These are phyloP conservation scores for Coregonus sp. DNA, from an alignment of 2,797 vertebrate species.

Conservation along the genomic window DNA sequence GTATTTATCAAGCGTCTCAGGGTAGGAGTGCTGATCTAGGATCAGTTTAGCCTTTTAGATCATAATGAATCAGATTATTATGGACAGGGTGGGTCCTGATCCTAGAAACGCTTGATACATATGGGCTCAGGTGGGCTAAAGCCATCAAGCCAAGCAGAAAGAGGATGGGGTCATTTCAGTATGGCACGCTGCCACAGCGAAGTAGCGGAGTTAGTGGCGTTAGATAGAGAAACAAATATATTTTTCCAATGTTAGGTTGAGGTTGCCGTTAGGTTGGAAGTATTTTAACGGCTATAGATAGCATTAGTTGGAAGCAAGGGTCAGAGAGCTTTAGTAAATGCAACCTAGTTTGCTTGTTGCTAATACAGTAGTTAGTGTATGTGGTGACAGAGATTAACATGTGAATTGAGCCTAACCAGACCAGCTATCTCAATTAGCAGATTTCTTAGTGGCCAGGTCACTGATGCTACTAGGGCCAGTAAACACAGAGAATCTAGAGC, in stretches of 20 bases:
- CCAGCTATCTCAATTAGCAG: not conserved
- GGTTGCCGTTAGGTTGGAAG: conserved; percentile 20
- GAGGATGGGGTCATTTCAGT: conserved; percentile 51
- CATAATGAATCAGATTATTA: not conserved
- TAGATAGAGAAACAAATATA: not conserved
- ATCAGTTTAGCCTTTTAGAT: not conserved
- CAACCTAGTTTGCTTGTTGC: not conserved
- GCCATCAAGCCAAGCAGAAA: conserved; percentile 23
- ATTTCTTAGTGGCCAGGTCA: not conserved
- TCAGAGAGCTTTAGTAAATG: not conserved
- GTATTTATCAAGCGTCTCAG: not conserved
- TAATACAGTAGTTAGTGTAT: not conserved
- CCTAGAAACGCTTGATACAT: not conserved
- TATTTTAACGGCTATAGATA: not conserved
- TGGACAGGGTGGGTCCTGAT: not conserved
- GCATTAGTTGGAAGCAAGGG: not conserved
- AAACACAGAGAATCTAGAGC: not conserved
- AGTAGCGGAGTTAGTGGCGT: not conserved
- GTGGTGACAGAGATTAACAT: not conserved
- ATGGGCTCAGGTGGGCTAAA: not conserved
- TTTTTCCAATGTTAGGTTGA: conserved; percentile 33
- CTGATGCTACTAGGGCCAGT: not conserved
- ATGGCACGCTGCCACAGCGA: not conserved
- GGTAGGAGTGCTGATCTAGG: not conserved
- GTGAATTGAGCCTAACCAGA: not conserved